These are phyloP conservation scores for Andrena marginata DNA, from an alignment of 2,888 invertebrate species.

Conservation along the genomic window DNA sequence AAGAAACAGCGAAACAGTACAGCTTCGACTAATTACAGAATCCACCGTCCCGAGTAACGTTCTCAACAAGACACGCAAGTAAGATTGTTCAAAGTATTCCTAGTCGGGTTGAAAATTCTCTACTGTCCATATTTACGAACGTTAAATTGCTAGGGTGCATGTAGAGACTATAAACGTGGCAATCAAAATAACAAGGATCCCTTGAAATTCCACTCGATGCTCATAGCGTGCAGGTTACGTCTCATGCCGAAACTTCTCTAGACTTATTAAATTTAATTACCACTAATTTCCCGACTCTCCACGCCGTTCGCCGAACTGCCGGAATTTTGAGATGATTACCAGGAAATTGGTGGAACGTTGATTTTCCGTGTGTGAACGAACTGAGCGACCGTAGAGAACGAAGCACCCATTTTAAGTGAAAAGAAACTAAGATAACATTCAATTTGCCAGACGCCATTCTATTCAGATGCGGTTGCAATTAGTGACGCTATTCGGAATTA, in stretches of 20 bases:
- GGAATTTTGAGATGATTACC: slow-evolving; percentile 38
- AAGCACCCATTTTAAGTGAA: no score
- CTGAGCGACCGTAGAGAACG: neutral
- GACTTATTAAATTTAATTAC: slow-evolving; percentile 64
- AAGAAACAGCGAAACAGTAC: neutral
- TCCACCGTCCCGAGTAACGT: neutral
- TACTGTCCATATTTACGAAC: neutral
- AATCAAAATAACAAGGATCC: slow-evolving; percentile 36
- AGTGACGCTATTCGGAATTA: neutral
- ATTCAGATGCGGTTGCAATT: neutral
- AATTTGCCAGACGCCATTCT: no score
- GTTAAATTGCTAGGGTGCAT: neutral
- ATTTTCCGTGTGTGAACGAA: slow-evolving; percentile 2
- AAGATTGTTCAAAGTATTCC: neutral
- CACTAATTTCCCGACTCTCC: slow-evolving; percentile 47
- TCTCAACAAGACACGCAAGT: no score
- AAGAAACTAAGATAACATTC: no score
- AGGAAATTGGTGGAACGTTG: slow-evolving; percentile 23
- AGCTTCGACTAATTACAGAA: neutral
- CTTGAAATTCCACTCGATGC: slow-evolving; percentile 22
- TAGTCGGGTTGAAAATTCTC: neutral
- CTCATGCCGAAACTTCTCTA: slow-evolving; percentile 39
- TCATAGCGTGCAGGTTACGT: slow-evolving; percentile 17
- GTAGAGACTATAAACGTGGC: slow-evolving; percentile 29
- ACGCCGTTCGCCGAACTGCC: slow-evolving; percentile 24